Conservation (phyloP, 2,113 vertebrate species). For the Nesoenas mayeri region DNA sequence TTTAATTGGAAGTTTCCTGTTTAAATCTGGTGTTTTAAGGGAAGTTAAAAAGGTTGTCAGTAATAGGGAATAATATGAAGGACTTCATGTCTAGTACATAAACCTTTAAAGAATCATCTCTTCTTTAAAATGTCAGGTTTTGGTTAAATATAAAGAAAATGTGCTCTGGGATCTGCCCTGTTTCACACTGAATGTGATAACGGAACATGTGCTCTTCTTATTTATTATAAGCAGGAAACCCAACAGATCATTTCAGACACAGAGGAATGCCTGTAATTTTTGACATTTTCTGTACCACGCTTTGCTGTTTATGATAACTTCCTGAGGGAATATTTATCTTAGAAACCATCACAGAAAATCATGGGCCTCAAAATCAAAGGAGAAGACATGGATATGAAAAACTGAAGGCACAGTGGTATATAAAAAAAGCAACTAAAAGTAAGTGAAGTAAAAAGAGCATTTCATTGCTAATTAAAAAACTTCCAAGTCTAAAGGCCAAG, state of each 20-base stretch:
- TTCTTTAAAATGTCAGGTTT: not conserved
- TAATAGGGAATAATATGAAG: not conserved
- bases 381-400: not conserved
- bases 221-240: constrained; percentile 10
- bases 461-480: constrained; percentile 46
- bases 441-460: constrained; percentile 36
- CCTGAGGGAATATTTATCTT: constrained; percentile 1
- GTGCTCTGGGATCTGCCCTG: not conserved
- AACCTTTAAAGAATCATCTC: not conserved
- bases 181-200: not conserved
- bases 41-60: not conserved
- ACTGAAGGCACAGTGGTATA: not conserved
- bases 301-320: not conserved
- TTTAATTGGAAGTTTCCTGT: not conserved
- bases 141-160: not conserved
- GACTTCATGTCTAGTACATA: not conserved
- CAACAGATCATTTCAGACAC: not conserved
- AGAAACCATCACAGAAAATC: constrained; percentile 20
- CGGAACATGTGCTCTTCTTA: not conserved
- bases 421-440: not conserved
- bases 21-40: not conserved
- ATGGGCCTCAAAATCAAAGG: not conserved
- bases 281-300: not conserved
- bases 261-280: not conserved
- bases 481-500: constrained; percentile 30